A percentile compares a stretch with the other conserved stretches of the same genome.
Evolutionary conservation across 2,888 invertebrate species (phyloP).

Genomic region (Gisinianus flammeolus): DNA sequence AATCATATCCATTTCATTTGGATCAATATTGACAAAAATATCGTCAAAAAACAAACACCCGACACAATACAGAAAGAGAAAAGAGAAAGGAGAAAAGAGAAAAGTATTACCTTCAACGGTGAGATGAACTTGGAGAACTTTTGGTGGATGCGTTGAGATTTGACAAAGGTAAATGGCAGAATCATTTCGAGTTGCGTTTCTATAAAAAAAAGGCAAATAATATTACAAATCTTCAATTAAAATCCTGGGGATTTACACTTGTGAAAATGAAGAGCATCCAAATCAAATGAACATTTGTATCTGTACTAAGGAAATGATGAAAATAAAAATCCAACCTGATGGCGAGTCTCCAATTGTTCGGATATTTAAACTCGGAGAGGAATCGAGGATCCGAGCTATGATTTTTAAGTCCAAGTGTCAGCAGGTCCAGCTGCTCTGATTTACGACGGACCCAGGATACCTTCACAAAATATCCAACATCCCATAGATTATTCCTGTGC

Average conservation of each 20-base stretch:
- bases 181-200: conserved; percentile 65
- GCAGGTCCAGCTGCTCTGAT: conserved; percentile 60
- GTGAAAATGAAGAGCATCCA: too few relatives aligned
- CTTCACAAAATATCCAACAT: conserved; percentile 54
- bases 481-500: conserved; percentile 7
- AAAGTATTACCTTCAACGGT: conserved; percentile 63
- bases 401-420: conserved; percentile 61
- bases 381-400: conserved; percentile 63
- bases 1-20: too few relatives aligned
- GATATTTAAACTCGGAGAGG: conserved; percentile 65
- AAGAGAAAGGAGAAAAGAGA: not conserved
- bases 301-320: too few relatives aligned
- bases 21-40: too few relatives aligned
- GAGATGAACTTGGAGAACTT: conserved; percentile 65
- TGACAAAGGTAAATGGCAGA: conserved; percentile 66
- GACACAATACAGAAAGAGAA: not conserved
- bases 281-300: too few relatives aligned
- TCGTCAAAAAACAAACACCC: not conserved
- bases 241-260: too few relatives aligned
- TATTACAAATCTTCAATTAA: too few relatives aligned
- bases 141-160: conserved; percentile 67
- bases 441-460: conserved; percentile 62
- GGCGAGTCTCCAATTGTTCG: conserved; percentile 67
- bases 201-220: too few relatives aligned
- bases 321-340: too few relatives aligned